A percentile compares a stretch with the other conserved stretches of the same genome.
Evolutionary conservation across 2,797 vertebrate genomes (phyloP).

Genomic region (Phyllotis vaccarum): DNA sequence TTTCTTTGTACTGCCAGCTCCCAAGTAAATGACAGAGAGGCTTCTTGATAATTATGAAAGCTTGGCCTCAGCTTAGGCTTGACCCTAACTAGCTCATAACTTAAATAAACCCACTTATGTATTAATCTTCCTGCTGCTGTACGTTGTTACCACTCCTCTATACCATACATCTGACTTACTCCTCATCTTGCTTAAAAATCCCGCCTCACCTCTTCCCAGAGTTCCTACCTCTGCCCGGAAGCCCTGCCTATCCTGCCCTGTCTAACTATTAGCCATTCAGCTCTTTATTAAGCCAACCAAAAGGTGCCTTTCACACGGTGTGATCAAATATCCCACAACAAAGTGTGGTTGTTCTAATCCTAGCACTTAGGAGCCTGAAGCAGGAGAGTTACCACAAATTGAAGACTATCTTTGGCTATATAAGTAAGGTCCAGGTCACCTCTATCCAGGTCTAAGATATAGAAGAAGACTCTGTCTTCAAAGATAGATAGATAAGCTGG

Average conservation of each 20-base stretch:
- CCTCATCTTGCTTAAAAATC: background rate
- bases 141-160: background rate
- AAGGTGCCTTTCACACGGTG: background rate
- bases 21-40: background rate
- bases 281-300: background rate
- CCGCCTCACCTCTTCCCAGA: background rate
- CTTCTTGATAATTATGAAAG: background rate
- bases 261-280: background rate
- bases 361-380: background rate
- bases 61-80: background rate
- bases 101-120: background rate
- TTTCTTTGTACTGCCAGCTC: background rate
- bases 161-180: background rate
- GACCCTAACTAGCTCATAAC: background rate
- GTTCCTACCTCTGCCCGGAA: background rate
- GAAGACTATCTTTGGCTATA: background rate
- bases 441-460: background rate
- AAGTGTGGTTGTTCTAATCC: background rate
- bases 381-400: background rate
- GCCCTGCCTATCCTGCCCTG: background rate
- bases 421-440: background rate
- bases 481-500: background rate
- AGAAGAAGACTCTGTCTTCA: background rate
- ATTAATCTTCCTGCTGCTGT: background rate
- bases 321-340: background rate